Conservation (phyloP, 1,140 invertebrate genomes). For the Stenopsyche tienmushanensis region DNA sequence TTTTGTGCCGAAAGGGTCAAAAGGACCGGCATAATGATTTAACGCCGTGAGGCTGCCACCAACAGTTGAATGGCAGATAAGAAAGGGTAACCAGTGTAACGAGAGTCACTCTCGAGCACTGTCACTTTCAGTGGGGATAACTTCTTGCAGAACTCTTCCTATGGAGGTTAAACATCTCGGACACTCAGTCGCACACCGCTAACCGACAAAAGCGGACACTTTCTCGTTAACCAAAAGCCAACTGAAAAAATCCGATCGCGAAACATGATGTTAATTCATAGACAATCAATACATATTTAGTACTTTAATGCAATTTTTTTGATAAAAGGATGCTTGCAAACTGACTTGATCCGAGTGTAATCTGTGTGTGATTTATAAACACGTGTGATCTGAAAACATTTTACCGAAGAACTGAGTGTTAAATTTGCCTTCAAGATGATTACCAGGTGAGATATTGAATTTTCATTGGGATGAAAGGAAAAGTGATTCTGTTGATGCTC, state of each 20-base stretch:
- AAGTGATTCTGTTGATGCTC: neutral
- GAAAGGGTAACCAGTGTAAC: conserved; percentile 22
- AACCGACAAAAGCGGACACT: conserved; percentile 19
- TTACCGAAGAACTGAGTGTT: too few relatives aligned
- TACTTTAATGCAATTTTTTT: neutral
- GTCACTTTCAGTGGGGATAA: conserved; percentile 26
- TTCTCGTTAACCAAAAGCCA: too few relatives aligned
- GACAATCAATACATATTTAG: neutral
- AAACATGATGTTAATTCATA: neutral
- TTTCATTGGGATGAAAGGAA: conserved; percentile 9
- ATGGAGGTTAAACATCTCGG: conserved; percentile 11
- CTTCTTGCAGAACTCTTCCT: conserved; percentile 27
- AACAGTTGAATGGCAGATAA: conserved; percentile 13
- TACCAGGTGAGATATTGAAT: conserved; percentile 3
- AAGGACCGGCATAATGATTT: neutral
- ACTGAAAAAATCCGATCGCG: neutral
- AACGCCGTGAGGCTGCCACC: too few relatives aligned
- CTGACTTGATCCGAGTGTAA: too few relatives aligned
- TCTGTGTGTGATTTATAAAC: neutral
- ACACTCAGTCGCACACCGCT: conserved; percentile 21
- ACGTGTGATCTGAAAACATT: neutral
- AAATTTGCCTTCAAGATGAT: neutral
- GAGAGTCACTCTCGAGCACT: conserved; percentile 17
- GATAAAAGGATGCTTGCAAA: too few relatives aligned
- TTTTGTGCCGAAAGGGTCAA: neutral